Conservation (phyloP, 2,888 invertebrate genomes). For the Chrysolina americana region DNA sequence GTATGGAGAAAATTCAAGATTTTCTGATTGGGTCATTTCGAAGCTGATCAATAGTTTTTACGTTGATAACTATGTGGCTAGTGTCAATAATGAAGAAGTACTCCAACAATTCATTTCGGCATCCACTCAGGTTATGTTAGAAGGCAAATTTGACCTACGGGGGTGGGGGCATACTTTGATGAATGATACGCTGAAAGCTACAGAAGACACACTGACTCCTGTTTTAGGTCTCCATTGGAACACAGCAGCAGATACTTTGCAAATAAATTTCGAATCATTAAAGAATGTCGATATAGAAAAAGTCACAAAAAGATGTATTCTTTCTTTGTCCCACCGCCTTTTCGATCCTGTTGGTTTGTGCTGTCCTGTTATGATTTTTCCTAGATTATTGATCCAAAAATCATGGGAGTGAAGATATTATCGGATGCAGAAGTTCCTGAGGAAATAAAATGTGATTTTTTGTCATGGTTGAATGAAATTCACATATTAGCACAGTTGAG, state of each 20-base stretch:
- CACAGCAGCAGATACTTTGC: neutral
- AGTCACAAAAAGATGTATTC: neutral
- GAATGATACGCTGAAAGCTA: too few relatives aligned
- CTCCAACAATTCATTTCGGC: neutral
- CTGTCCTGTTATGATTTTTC: neutral
- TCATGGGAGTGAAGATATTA: neutral
- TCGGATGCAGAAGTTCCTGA: neutral
- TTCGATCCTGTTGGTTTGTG: constrained; percentile 10
- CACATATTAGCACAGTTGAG: neutral
- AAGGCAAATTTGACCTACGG: constrained; percentile 7
- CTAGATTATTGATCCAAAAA: neutral
- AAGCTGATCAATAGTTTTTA: neutral
- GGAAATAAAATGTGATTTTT: neutral
- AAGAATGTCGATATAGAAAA: neutral
- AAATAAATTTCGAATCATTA: neutral
- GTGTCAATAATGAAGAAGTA: neutral
- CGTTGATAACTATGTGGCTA: neutral
- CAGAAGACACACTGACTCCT: too few relatives aligned
- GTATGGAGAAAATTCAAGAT: neutral
- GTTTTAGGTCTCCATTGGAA: neutral
- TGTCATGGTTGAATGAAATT: neutral
- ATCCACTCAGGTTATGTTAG: neutral
- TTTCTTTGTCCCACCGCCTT: neutral
- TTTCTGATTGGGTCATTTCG: neutral
- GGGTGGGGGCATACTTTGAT: constrained; percentile 4